Conservation (phyloP, 2,888 invertebrate genomes). For the Ligdia adustata region DNA sequence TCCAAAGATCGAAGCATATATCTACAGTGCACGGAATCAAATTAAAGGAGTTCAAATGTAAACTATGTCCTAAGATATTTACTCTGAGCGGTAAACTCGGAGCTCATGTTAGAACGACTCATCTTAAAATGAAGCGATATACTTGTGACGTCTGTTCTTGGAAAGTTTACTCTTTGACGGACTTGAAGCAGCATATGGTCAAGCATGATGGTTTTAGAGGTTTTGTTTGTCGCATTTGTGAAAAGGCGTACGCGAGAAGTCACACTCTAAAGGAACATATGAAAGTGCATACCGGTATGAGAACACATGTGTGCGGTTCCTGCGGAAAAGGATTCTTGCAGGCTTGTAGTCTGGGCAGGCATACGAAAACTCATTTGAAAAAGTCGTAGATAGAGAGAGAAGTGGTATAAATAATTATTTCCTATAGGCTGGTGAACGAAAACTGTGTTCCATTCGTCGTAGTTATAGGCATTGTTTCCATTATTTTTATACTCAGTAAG, state of each 20-base stretch:
- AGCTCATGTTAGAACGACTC: constrained; percentile 65
- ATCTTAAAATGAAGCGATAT: constrained; percentile 72
- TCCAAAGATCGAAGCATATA: constrained; percentile 73
- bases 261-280: constrained; percentile 72
- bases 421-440: too few species aligned
- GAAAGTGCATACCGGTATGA: constrained; percentile 72
- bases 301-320: constrained; percentile 62
- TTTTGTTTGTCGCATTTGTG: constrained; percentile 75
- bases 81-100: constrained; percentile 67
- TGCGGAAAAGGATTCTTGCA: constrained; percentile 71
- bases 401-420: too few species aligned
- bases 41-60: constrained; percentile 71
- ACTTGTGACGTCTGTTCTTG: constrained; percentile 79
- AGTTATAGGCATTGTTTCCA: too few species aligned
- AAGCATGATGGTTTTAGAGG: constrained; percentile 76
- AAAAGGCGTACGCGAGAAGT: constrained; percentile 77
- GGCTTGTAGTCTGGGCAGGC: constrained; percentile 71
- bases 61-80: constrained; percentile 68
- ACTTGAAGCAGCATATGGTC: constrained; percentile 81
- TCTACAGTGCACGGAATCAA: constrained; percentile 64
- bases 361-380: constrained; percentile 57
- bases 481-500: too few species aligned
- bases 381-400: too few species aligned
- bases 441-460: too few species aligned
- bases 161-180: constrained; percentile 80